Conservation (phyloP, 2,888 invertebrate genomes). For the Xylota segnis region DNA sequence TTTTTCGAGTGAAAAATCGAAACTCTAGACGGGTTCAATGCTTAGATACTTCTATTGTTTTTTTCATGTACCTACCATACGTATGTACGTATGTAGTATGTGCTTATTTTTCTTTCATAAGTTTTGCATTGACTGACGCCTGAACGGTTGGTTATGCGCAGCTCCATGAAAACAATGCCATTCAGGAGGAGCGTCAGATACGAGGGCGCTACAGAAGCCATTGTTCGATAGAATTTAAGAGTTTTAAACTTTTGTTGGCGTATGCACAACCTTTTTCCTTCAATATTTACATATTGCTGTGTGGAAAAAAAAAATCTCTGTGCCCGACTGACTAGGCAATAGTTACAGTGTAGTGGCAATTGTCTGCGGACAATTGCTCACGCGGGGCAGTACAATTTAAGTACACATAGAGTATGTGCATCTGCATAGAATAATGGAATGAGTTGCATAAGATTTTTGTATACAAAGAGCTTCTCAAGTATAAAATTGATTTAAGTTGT, state of each 20-base stretch:
- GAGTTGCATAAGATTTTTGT: constrained; percentile 57
- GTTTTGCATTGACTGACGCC: constrained; percentile 30
- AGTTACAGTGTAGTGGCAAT: constrained; percentile 40
- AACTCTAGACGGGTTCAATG: constrained; percentile 40
- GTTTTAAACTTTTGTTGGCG: constrained; percentile 32
- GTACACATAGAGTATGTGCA: constrained; percentile 29
- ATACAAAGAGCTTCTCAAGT: constrained; percentile 52
- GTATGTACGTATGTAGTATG: neutral
- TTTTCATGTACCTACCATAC: no score
- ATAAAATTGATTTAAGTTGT: constrained; percentile 60
- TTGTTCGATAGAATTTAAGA: constrained; percentile 46
- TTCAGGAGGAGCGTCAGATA: neutral
- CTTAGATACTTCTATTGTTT: constrained; percentile 21
- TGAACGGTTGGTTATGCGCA: constrained; percentile 25
- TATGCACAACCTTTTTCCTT: constrained; percentile 25
- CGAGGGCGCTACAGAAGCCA: constrained; percentile 12
- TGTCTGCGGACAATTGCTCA: constrained; percentile 61
- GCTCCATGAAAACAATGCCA: constrained; percentile 25
- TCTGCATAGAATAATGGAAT: constrained; percentile 66
- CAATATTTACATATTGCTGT: constrained; percentile 38
- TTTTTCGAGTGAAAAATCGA: constrained; percentile 50
- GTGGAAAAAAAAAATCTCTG: constrained; percentile 22
- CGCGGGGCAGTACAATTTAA: constrained; percentile 5
- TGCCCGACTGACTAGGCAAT: constrained; percentile 25
- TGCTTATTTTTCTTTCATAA: constrained; percentile 36